phyloP scores from a whole-genome alignment of 1,140 invertebrate species.

The Solenopsis fugax region DNA sequence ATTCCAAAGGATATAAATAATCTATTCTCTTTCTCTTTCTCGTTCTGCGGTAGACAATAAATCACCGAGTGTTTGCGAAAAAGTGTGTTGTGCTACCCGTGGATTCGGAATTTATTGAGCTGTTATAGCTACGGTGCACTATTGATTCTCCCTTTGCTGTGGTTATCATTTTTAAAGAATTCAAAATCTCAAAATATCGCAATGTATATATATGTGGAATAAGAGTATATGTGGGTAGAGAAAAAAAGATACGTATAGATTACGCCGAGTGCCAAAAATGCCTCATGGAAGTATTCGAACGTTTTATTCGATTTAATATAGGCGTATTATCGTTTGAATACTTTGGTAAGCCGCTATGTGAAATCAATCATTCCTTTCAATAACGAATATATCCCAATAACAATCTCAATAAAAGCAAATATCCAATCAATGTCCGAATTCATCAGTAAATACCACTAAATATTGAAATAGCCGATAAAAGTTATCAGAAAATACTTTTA shows the following conservation, averaged over 20 bases:
- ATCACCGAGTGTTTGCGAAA: conserved; percentile 61
- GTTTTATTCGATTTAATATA: conserved; percentile 50
- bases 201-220: background rate
- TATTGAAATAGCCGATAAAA: conserved; percentile 56
- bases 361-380: conserved; percentile 63
- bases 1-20: conserved; percentile 55
- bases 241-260: conserved; percentile 8
- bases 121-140: conserved; percentile 53
- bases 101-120: conserved; percentile 61
- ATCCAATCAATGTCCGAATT: conserved; percentile 55
- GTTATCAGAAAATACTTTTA: conserved; percentile 54
- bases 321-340: conserved; percentile 42
- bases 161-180: conserved; percentile 59
- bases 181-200: conserved; percentile 48
- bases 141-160: conserved; percentile 65
- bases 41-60: conserved; percentile 58
- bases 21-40: conserved; percentile 55
- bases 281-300: conserved; percentile 28
- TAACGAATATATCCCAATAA: conserved; percentile 44
- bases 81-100: conserved; percentile 51
- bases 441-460: conserved; percentile 43
- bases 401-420: conserved; percentile 62
- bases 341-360: conserved; percentile 44
- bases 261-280: conserved; percentile 22
- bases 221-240: background rate